Conservation (phyloP, 2,797 vertebrate species). For the Tolypeutes matacus region DNA sequence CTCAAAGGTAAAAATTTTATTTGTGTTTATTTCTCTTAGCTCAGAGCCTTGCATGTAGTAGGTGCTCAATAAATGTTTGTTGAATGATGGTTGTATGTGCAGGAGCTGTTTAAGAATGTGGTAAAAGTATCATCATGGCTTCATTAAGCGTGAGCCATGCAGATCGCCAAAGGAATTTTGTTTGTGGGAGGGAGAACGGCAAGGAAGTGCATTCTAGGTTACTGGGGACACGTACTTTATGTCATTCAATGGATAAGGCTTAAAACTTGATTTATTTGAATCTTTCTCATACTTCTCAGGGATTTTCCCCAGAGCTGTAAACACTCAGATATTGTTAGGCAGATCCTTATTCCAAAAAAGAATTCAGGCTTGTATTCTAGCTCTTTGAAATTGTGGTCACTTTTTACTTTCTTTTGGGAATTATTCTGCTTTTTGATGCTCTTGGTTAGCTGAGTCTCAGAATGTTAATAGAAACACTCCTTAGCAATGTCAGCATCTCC, state of each 20-base stretch:
- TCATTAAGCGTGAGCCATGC: not conserved
- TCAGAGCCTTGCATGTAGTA: not conserved
- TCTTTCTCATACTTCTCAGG: constrained; percentile 44
- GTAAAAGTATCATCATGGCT: not conserved
- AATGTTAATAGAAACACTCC: not conserved
- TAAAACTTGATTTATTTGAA: not conserved
- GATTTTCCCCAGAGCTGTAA: not conserved
- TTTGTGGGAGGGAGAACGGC: not conserved
- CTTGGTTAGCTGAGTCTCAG: not conserved
- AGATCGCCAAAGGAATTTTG: not conserved
- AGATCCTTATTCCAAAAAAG: not conserved
- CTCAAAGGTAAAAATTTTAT: not conserved
- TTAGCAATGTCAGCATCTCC: not conserved
- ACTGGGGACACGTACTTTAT: not conserved
- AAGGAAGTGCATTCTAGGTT: not conserved
- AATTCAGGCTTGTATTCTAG: not conserved
- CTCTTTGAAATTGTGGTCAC: not conserved
- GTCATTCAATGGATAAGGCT: not conserved
- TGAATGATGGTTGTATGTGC: not conserved
- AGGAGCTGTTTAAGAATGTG: not conserved
- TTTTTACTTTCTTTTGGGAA: not conserved
- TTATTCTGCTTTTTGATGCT: constrained; percentile 25
- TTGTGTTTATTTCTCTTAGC: not conserved
- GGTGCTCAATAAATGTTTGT: not conserved
- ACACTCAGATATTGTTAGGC: constrained; percentile 18